Evolutionary conservation across 2,113 vertebrate genomes (phyloP).

Genomic region (Artemisiospiza belli): DNA sequence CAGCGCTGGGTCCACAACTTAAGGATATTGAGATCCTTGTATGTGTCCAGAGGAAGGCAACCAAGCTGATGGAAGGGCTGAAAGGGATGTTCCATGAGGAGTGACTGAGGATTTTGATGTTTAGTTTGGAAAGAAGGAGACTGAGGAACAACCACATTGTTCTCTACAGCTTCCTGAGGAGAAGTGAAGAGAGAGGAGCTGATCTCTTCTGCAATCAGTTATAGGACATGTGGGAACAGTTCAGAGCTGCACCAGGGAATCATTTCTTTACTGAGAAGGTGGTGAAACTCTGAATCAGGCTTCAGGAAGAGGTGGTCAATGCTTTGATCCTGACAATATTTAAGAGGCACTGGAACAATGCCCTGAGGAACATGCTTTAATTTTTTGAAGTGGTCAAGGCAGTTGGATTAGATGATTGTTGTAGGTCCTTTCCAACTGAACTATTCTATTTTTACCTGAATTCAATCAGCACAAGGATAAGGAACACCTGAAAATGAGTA

Average conservation of each 20-base stretch:
- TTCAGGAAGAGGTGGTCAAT: rapidly evolving
- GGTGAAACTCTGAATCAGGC: not conserved
- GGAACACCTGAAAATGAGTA: not conserved
- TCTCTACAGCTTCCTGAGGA: not conserved
- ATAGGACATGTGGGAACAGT: rapidly evolving
- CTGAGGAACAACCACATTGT: not conserved
- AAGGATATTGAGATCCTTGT: not conserved
- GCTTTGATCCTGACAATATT: not conserved
- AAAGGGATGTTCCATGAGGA: not conserved
- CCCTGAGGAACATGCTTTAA: not conserved
- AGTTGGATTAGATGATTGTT: not conserved
- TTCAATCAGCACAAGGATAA: not conserved
- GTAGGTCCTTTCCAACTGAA: not conserved
- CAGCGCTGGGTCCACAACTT: not conserved
- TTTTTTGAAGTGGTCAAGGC: not conserved
- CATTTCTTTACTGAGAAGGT: not conserved
- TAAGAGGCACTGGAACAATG: not conserved
- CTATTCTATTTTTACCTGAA: not conserved
- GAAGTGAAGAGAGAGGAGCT: not conserved
- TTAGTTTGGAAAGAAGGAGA: not conserved
- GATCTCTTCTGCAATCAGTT: not conserved
- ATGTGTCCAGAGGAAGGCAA: not conserved
- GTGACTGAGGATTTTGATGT: rapidly evolving
- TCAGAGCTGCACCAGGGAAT: not conserved
- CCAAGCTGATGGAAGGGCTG: not conserved